Base-by-base conservation (phyloP, 2,888 invertebrate species). In the Acronicta alni region DNA sequence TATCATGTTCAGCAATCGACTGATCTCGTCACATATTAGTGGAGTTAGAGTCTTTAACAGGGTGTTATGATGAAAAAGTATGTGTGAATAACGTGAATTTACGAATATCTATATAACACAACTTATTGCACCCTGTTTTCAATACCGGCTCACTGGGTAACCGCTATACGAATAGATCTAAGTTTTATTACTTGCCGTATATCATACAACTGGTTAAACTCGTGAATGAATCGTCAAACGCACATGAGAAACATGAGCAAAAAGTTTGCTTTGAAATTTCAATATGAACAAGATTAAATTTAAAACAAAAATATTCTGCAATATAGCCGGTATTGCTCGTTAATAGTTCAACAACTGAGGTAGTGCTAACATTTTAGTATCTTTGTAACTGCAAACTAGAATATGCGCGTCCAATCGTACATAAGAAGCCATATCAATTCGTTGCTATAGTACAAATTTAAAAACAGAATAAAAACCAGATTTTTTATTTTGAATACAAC, bases 401-500 rank as follows among this genome's bases (percentile, higher is more conserved):
- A 16, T 46, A 58, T 64, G 62, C 66, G 61, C 67, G 75, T 76
- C 68, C 69, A 72, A 53, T 68, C 47, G 66, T 67, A 67, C 56
- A 30, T 57, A 74, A 70, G 47, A 58, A 73, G 57, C 81, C 84
- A 87, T 87, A 86, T 87, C 84, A 84, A 79, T 79, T 81, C 63
- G 59, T 88, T 84, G 74, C 77, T 52, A 86, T 74, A 87, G 85
- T 89, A 89, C 86, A 89, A 87, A 85, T 72, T 72, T 62, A 64
- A 61, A 67, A 58, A 58, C 15, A 60, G 23, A 52, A 45, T 43
- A 57, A 49, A 58, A 43, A 44, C 30, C 44, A 49, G 18, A 67
- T 69, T 70, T 38, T 17, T 57, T 67, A 41, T 53, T 69, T 59
- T 17, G n/a, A 53, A 63, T 53, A 52, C 65, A 75, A 66, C 59